These are phyloP conservation scores for Phylloscopus trochiloides DNA, from an alignment of 2,113 vertebrate species.

Conservation along the genomic window DNA sequence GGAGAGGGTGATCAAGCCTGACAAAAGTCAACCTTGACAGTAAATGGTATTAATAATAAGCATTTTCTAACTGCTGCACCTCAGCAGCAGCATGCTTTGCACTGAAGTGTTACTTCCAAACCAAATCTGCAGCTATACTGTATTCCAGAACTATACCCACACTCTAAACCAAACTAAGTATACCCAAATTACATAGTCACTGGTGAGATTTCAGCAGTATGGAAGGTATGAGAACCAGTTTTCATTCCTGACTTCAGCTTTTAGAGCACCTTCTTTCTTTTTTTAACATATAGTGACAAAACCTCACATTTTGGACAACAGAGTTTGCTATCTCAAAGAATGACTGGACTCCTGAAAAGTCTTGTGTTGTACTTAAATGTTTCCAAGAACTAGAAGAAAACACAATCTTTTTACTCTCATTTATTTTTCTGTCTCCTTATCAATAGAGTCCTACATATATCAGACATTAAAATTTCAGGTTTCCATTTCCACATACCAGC, in stretches of 20 bases:
- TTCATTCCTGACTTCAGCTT: neutral
- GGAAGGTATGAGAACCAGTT: neutral
- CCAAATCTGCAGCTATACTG: neutral
- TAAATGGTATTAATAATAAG: neutral
- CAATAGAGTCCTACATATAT: neutral
- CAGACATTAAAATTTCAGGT: neutral
- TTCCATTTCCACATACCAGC: neutral
- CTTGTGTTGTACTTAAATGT: neutral
- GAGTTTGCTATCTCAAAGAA: neutral
- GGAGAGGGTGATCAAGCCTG: neutral
- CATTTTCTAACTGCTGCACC: neutral
- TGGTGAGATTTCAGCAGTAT: neutral
- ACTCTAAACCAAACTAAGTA: neutral
- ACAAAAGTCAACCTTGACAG: neutral
- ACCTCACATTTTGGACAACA: neutral
- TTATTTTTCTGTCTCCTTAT: neutral
- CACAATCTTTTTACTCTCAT: neutral
- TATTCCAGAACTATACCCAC: neutral
- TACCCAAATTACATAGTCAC: neutral
- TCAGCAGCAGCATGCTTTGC: neutral
- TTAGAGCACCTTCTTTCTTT: neutral
- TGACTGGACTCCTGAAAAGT: neutral
- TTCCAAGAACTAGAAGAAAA: neutral
- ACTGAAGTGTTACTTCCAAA: neutral
- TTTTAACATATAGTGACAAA: neutral